Conservation (phyloP, 2,113 vertebrate species). For the Numida meleagris region DNA sequence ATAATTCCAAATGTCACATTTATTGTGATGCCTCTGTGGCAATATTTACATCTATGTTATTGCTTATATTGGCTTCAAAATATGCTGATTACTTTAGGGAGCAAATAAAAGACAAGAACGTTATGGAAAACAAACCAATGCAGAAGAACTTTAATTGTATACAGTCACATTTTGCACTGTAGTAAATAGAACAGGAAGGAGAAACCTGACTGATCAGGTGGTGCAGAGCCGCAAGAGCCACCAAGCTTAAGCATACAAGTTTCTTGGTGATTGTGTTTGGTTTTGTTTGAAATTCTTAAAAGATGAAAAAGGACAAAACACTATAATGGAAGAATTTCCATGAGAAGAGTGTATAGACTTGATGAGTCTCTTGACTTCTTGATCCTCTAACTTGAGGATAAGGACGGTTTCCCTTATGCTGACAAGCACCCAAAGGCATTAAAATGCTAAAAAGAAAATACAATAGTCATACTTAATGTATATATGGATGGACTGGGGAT, state of each 20-base stretch:
- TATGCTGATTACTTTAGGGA: neutral
- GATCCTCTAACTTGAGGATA: no score
- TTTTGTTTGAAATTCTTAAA: slow-evolving; percentile 1
- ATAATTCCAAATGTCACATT: neutral
- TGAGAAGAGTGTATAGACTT: neutral
- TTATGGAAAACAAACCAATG: neutral
- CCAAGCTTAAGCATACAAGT: neutral
- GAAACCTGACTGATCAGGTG: neutral
- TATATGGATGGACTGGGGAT: neutral
- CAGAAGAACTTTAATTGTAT: neutral
- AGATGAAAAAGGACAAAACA: neutral
- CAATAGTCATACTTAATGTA: neutral
- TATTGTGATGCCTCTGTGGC: neutral
- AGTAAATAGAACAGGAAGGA: neutral
- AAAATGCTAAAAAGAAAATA: neutral
- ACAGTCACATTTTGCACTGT: neutral
- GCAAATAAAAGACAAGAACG: neutral
- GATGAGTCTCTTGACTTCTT: no score
- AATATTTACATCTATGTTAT: slow-evolving; percentile 1
- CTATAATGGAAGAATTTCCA: neutral
- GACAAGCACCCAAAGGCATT: neutral
- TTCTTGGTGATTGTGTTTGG: neutral
- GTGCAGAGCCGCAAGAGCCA: neutral
- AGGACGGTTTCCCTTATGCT: neutral
- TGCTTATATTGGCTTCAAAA: neutral